Evolutionary conservation across 2,888 invertebrate species (phyloP), one percentile per base, ranked within the genome.

Genomic region (Hypolimnas misippus): DNA sequence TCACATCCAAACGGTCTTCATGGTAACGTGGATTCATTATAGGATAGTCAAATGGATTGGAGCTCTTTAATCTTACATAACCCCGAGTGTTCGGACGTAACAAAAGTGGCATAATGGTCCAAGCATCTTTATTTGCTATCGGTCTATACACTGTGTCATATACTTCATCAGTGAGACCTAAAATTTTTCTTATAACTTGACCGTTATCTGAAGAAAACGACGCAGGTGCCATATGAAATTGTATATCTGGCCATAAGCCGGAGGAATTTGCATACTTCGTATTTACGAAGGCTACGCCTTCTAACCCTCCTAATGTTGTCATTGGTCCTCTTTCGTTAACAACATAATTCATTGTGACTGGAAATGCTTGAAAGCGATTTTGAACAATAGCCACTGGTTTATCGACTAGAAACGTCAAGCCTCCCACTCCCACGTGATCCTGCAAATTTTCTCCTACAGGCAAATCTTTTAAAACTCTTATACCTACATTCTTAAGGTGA

Each of bases 21-120:
- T 98, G 96, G 81, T 99, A 99, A 78, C 98, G 97, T 1, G 99
- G 97, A 83, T 99, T 95, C 81, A 99, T 97, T 29, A 96, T 80
- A 0, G 99, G 98, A 76, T 96, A 95, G 54, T 97, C 95, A 71
- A 96, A 96, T 0, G 99, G 98, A 86, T 98, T 96, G 0, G 94
- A 94, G 63, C 95, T 96, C 59, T 93, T 93, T 19, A 99, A 86
- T 67, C 94, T 93, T 0, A 97, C 94, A 76, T 94, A 95, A 7
- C 97, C 97, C 55, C 96, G 87, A 0, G 97, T 97, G 70, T 94
- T 94, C 0, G 97, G 97, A 12, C 97, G 87, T 12, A 97, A 83
- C 1, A 97, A 83, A n/a, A 97, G 86, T 1, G 97, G 97, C 94
- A 97, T 96, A 64, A 97, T 95, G 0, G 97, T 96, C 95, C 96